Base-by-base conservation (phyloP, 2,797 vertebrate genomes). In the Sebastes itinus region DNA sequence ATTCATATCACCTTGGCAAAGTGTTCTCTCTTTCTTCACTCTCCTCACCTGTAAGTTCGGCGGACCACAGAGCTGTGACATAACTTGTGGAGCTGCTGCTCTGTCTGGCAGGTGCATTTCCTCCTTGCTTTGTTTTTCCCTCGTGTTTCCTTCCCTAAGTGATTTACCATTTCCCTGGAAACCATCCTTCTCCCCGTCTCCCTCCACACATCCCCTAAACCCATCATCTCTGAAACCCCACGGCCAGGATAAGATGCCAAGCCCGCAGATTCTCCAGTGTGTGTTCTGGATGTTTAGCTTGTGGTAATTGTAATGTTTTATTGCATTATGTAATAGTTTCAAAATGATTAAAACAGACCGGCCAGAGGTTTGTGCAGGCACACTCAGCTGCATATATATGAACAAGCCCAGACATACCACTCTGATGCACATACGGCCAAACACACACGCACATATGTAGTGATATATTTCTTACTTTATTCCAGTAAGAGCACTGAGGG, bases 21-120 rank as follows among this genome's bases (percentile, higher is more conserved):
- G 46, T 63, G 13, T 27, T 63, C 46, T 60, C 1, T 62, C 22
- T 52, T 11, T 54, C 49, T 25, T 59, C 27, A 1, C 25, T 72
- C 38, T 78, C 78, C 81, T 89, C 81, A 91, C 85, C 89, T 91
- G 87, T 73, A 64, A 30, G 68, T 55, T 55, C 52, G 73, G 77
- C 28, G 6, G 68, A 74, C 33, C 68, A 23, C 54, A 16, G 28
- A 72, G 63, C 72, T 64, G 6, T 89, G 82, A 89, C 78, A 77
- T 88, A 85, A 84, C 84, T 33, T 16, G 27, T 18, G 35, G 60
- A 84, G 73, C 77, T 69, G 70, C 76, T 74, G 75, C 80, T 86
- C 85, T 63, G 86, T 93, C 90, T 92, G 90, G 90, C 94, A 95
- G 93, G 94, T 95, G 93, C 86, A 92, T 90, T 92, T 93, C 89